Evolutionary conservation across 1,140 invertebrate genomes (phyloP).

Genomic region (Oreohelix idahoensis): DNA sequence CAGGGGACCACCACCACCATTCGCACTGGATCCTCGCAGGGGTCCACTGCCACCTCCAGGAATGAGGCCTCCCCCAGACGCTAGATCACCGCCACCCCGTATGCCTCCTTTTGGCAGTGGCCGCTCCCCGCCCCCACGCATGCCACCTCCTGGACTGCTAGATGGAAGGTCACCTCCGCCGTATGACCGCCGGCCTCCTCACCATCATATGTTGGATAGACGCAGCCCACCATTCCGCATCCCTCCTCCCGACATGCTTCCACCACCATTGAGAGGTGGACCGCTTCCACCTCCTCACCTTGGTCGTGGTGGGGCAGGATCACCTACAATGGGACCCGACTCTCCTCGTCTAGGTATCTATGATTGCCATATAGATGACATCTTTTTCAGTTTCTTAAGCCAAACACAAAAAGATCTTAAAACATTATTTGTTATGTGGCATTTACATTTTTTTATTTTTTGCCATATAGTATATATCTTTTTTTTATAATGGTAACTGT

Average conservation of each 20-base stretch:
- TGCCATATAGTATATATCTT: no score
- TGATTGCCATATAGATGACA: no score
- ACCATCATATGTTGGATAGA: constrained; percentile 49
- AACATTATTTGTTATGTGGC: no score
- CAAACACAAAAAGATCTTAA: no score
- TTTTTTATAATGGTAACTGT: no score
- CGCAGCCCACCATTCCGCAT: constrained; percentile 53
- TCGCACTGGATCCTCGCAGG: constrained; percentile 28
- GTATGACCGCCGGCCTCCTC: constrained; percentile 51
- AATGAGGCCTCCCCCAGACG: constrained; percentile 44
- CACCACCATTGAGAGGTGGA: constrained; percentile 40
- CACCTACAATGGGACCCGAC: constrained; percentile 28
- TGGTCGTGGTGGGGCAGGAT: constrained; percentile 33
- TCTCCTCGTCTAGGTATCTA: constrained; percentile 35
- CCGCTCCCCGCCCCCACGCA: constrained; percentile 47
- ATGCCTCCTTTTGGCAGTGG: constrained; percentile 49
- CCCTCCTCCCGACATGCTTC: constrained; percentile 55
- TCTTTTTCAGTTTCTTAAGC: no score
- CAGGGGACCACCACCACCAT: constrained; percentile 43
- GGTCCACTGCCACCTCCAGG: constrained; percentile 28
- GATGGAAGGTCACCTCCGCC: constrained; percentile 56
- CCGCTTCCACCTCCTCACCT: constrained; percentile 41
- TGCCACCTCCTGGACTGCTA: constrained; percentile 46
- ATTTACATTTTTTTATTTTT: no score
- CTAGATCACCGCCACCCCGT: constrained; percentile 45